phyloP scores from a whole-genome alignment of 2,113 vertebrate genomes.

The Podocnemis expansa region DNA sequence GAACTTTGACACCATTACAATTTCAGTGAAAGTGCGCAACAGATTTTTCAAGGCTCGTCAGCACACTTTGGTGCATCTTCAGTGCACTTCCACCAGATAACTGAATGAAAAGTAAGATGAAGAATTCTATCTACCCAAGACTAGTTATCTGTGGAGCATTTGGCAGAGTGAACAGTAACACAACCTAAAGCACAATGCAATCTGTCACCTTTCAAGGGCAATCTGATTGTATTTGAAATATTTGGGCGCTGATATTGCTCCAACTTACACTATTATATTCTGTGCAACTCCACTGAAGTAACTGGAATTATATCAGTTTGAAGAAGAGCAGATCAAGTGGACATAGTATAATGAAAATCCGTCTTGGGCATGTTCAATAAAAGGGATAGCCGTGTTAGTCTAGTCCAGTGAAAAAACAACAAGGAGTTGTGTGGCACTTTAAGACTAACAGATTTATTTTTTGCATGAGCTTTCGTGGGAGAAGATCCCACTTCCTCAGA shows the following conservation, averaged over 20 bases:
- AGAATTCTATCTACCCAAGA: not conserved
- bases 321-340: not conserved
- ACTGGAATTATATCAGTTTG: not conserved
- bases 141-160: not conserved
- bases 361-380: not conserved
- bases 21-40: not conserved
- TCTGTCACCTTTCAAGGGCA: not conserved
- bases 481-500: no score
- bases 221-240: not conserved
- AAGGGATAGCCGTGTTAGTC: no score
- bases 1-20: not conserved
- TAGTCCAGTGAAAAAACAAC: no score
- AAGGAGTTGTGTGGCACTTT: no score
- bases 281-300: not conserved
- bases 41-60: not conserved
- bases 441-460: no score
- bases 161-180: not conserved
- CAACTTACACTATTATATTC: not conserved
- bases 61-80: not conserved
- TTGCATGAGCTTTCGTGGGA: no score
- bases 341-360: not conserved
- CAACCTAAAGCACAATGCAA: not conserved
- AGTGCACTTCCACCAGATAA: not conserved
- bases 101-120: not conserved
- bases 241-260: not conserved